Percentiles rank a stretch among this genome's conserved stretches.
Conservation (phyloP, 92 coral and sea anemone species). For the Umimayanthus chanpuru region DNA sequence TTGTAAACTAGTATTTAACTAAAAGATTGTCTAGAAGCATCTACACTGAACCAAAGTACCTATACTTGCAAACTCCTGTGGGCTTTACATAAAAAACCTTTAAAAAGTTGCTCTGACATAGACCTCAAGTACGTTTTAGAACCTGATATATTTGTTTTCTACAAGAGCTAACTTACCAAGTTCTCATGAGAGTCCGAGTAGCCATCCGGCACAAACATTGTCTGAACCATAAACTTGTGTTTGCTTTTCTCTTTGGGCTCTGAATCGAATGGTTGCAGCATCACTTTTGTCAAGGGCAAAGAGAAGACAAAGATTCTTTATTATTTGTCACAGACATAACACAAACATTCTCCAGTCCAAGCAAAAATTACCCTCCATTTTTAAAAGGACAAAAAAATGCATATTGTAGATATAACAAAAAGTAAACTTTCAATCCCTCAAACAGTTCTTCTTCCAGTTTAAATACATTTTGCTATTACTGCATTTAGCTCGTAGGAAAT, state of each 20-base stretch:
- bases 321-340: neutral
- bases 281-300: conserved; percentile 57
- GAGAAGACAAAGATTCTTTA: neutral
- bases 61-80: no score
- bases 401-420: neutral
- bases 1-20: no score
- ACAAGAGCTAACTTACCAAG: conserved; percentile 84
- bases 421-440: neutral
- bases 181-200: conserved; percentile 75
- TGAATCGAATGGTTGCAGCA: conserved; percentile 97
- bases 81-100: no score
- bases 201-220: conserved; percentile 90
- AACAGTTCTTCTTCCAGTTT: neutral
- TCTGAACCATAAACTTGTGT: conserved; percentile 98
- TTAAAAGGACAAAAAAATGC: no score
- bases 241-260: conserved; percentile 97
- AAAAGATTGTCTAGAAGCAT: no score
- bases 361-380: neutral
- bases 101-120: no score
- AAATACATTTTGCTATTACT: neutral
- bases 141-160: no score
- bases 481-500: no score
- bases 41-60: no score
- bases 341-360: neutral
- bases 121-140: no score